Evolutionary conservation across 2,888 invertebrate species (phyloP).

Genomic region (Chamaedrilus cognettii): DNA sequence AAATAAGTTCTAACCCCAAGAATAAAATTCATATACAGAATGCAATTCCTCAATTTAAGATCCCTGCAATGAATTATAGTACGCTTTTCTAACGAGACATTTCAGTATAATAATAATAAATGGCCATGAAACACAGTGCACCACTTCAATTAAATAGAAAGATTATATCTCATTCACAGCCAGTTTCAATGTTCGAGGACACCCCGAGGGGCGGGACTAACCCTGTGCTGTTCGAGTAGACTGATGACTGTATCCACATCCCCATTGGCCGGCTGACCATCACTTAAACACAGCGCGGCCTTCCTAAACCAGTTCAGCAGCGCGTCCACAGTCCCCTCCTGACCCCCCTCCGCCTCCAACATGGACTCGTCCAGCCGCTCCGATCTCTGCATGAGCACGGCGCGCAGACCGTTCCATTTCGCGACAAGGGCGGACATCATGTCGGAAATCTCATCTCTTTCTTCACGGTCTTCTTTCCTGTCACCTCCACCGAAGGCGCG

Average conservation of each 20-base stretch:
- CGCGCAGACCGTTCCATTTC: constrained; percentile 56
- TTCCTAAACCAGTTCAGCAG: constrained; percentile 57
- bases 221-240: constrained; percentile 58
- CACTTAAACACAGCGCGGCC: constrained; percentile 52
- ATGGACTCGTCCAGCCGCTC: background rate
- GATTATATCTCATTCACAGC: too few relatives aligned
- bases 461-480: too few relatives aligned
- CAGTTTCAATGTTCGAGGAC: too few relatives aligned
- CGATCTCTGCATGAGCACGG: constrained; percentile 37
- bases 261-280: constrained; percentile 54
- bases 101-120: too few relatives aligned
- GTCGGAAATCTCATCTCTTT: constrained; percentile 51
- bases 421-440: constrained; percentile 58
- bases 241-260: constrained; percentile 58
- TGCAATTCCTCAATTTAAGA: too few relatives aligned
- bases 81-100: too few relatives aligned
- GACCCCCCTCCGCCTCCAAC: background rate
- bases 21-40: too few relatives aligned
- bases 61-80: too few relatives aligned
- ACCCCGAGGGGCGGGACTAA: too few relatives aligned
- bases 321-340: constrained; percentile 51
- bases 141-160: too few relatives aligned
- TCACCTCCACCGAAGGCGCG: constrained; percentile 53
- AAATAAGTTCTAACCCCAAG: too few relatives aligned
- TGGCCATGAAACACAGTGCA: too few relatives aligned